A percentile compares a stretch with the other conserved stretches of the same genome.
phyloP scores from a whole-genome alignment of 2,797 vertebrate genomes.

The Leuciscus waleckii region DNA sequence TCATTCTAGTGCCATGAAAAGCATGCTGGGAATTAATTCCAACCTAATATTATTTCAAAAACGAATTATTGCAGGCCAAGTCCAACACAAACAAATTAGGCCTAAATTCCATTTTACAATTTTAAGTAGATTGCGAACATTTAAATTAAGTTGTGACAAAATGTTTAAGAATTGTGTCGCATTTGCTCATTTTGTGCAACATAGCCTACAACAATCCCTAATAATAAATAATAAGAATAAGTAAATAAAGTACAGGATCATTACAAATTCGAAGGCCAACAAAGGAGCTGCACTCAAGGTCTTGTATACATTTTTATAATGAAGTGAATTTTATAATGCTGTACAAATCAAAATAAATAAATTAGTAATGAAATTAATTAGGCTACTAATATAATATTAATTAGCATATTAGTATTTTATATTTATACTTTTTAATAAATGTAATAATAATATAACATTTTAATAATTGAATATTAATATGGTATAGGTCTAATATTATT shows the following conservation, averaged over 20 bases:
- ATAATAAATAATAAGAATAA: neutral
- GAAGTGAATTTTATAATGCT: too few relatives aligned
- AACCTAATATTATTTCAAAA: neutral
- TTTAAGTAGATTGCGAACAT: neutral
- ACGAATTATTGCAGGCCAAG: neutral
- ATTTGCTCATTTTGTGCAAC: neutral
- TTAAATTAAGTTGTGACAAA: neutral
- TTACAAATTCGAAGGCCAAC: neutral
- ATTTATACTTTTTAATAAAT: neutral
- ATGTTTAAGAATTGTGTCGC: neutral
- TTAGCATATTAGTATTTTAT: neutral
- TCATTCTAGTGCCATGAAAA: neutral
- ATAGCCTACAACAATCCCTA: neutral
- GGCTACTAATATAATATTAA: neutral
- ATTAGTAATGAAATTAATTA: neutral
- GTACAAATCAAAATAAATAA: too few relatives aligned
- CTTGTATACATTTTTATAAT: neutral
- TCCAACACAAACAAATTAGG: neutral
- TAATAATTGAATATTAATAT: neutral
- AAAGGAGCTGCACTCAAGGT: neutral
- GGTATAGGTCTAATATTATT: neutral
- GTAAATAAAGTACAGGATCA: neutral
- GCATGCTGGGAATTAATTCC: neutral
- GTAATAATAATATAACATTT: neutral
- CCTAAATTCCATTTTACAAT: neutral